phyloP scores from a whole-genome alignment of 2,888 invertebrate species.

The Lymantria monacha region DNA sequence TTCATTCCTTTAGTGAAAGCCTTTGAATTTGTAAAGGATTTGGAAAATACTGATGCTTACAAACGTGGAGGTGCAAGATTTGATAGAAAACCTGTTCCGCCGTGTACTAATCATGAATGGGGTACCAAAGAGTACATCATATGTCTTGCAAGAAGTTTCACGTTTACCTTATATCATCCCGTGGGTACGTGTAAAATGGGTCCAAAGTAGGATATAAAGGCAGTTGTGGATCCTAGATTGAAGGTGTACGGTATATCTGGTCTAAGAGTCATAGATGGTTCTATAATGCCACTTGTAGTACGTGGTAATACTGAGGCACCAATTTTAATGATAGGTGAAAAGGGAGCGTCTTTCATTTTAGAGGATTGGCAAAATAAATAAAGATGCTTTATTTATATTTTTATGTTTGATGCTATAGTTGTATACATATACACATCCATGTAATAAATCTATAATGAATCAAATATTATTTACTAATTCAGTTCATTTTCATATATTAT shows the following conservation, averaged over 20 bases:
- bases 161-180: slow-evolving; percentile 68
- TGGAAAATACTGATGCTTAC: slow-evolving; percentile 82
- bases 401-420: too few species aligned
- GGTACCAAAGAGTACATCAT: slow-evolving; percentile 84
- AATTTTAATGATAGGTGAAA: slow-evolving; percentile 89
- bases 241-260: slow-evolving; percentile 83
- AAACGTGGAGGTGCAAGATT: slow-evolving; percentile 77
- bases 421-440: too few species aligned
- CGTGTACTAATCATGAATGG: slow-evolving; percentile 79
- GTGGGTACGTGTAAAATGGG: slow-evolving; percentile 76
- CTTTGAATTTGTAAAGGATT: slow-evolving; percentile 77
- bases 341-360: slow-evolving; percentile 49
- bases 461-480: too few species aligned
- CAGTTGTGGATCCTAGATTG: slow-evolving; percentile 87
- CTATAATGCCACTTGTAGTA: slow-evolving; percentile 89
- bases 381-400: too few species aligned
- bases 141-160: slow-evolving; percentile 84
- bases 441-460: too few species aligned
- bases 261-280: slow-evolving; percentile 88
- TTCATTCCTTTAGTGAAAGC: slow-evolving; percentile 82
- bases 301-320: slow-evolving; percentile 92
- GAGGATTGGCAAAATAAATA: slow-evolving; percentile 41
- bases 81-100: slow-evolving; percentile 75
- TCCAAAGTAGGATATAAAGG: slow-evolving; percentile 71
- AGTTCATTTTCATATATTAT: too few species aligned